Percentiles rank a stretch among this genome's conserved stretches.
Evolutionary conservation across 1,140 invertebrate species (phyloP).

Genomic region (Neodiprion virginianus): DNA sequence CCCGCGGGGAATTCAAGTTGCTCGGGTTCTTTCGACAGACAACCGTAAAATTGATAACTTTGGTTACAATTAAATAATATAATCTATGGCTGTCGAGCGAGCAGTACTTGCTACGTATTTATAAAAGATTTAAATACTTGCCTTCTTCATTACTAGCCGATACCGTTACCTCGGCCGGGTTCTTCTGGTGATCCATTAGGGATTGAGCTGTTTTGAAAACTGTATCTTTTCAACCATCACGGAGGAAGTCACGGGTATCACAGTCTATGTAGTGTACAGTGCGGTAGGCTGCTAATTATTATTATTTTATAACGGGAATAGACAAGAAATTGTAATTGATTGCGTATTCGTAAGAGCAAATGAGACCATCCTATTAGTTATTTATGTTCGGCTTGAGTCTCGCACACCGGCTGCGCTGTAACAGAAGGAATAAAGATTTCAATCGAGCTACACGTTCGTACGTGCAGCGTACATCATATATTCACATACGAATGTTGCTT

Average conservation of each 20-base stretch:
- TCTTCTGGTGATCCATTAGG: neutral
- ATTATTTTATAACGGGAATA: neutral
- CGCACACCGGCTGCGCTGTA: neutral
- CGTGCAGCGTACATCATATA: no score
- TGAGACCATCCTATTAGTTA: slow-evolving; percentile 1
- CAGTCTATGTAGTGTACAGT: no score
- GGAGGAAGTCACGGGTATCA: neutral
- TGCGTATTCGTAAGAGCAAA: slow-evolving; percentile 4
- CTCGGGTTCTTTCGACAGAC: no score
- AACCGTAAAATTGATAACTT: no score
- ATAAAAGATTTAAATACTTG: neutral
- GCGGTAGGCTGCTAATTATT: neutral
- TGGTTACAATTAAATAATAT: no score
- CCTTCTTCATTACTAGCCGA: neutral
- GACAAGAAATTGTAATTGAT: neutral
- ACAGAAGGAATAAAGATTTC: neutral
- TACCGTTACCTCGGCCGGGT: neutral
- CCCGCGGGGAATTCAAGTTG: no score
- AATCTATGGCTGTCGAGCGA: no score
- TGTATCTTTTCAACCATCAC: neutral
- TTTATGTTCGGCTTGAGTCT: neutral
- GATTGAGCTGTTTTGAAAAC: neutral
- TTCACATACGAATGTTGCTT: no score
- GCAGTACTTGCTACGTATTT: no score
- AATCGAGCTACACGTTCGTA: neutral